Evolutionary conservation across 92 coral and sea anemone species (phyloP), one percentile per base, ranked within the genome.

Genomic region (Paramuricea clavata): DNA sequence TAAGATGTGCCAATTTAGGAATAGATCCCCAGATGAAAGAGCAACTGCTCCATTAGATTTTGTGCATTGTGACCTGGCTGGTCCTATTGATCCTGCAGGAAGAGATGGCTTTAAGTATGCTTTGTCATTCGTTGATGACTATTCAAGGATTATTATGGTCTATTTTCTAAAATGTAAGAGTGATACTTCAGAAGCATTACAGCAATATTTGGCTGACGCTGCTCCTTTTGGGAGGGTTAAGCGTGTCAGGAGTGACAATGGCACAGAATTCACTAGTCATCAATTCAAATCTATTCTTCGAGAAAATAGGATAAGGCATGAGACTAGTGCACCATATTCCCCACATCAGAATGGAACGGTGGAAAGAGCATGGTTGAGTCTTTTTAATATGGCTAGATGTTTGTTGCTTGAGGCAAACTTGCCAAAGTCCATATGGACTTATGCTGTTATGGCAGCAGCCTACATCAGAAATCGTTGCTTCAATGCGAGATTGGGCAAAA

Each of bases 51-150:
- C 76, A 0, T 10, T 81, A 81, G 86, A 62, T 32, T 81, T 81
- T 39, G 76, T 81, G 31, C 83, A 87, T 72, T 23, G 91, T 73
- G 87, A 87, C 69, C 70, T 87, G 16, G 91, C 87, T 47, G n/a
- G n/a, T n/a, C n/a, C n/a, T n/a, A n/a, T n/a, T 12, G 71, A 71
- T 13, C 87, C 88, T 44, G 72, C 26, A 68, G 81, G 81, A 27
- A 64, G 42, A 39, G 87, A 82, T 11, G 88, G 91, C 30, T 69
- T 67, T 72, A 88, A 83, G 15, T 69, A 69, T 59, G 87, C 86
- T 0, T 1, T 81, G 25, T 56, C 16, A 8, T 80, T 80, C 31
- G 85, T 80, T 15, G 85, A 80, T 31, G 85, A 80, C 33, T 80
- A 5, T 47, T 28, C 85, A 0, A 33, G 85, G 21, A 41, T 56